Evolutionary conservation across 2,113 vertebrate species (phyloP).

Genomic region (Colistium nudipinnis): DNA sequence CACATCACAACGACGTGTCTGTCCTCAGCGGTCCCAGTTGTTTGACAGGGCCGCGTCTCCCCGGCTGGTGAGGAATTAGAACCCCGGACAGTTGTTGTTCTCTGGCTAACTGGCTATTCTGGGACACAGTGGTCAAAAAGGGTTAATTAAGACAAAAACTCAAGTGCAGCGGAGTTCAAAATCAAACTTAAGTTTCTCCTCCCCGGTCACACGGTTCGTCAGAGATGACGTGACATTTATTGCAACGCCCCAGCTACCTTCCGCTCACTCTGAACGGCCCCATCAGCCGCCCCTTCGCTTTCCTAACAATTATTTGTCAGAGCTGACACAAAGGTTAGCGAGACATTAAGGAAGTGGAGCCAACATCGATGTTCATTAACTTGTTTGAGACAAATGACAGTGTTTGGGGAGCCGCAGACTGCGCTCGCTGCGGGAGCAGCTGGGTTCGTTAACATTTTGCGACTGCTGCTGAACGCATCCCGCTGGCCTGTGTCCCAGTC

Average conservation of each 20-base stretch:
- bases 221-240: neutral
- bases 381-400: conserved; percentile 17
- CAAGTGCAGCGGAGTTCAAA: neutral
- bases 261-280: neutral
- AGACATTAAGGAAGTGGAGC: conserved; percentile 16
- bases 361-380: conserved; percentile 30
- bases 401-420: neutral
- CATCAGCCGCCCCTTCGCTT: conserved; percentile 3
- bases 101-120: neutral
- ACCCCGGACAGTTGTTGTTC: neutral
- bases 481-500: neutral
- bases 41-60: conserved; percentile 10
- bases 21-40: conserved; percentile 1
- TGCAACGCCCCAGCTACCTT: neutral
- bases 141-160: conserved; percentile 23
- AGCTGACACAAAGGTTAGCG: conserved; percentile 35
- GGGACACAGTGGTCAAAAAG: neutral
- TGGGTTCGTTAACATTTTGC: conserved; percentile 17
- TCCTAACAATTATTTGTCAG: conserved; percentile 7
- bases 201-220: neutral
- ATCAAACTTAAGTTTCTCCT: neutral
- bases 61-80: conserved; percentile 7
- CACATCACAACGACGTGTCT: conserved; percentile 8
- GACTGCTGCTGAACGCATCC: neutral
- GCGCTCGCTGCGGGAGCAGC: neutral